Evolutionary conservation across 2,113 vertebrate species (phyloP).

Genomic region (Phylloscopus whistleri): DNA sequence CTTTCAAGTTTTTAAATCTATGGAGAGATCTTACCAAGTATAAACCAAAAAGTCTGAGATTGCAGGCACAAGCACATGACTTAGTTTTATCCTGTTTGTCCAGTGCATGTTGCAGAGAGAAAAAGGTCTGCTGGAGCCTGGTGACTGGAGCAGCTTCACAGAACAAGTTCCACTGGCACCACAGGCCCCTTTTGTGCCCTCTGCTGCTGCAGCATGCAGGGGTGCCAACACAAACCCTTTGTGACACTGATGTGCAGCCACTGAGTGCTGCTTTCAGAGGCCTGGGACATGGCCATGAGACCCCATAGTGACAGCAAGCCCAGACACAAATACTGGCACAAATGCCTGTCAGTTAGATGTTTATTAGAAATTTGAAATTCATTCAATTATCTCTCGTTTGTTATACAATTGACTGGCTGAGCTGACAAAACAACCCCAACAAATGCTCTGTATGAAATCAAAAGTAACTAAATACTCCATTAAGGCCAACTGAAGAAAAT

Average conservation of each 20-base stretch:
- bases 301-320: neutral
- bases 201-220: neutral
- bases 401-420: neutral
- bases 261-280: neutral
- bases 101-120: fast-evolving
- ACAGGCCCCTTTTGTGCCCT: fast-evolving
- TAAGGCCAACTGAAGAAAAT: neutral
- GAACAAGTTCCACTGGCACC: fast-evolving
- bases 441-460: neutral
- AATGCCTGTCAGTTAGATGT: neutral
- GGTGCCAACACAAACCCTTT: fast-evolving
- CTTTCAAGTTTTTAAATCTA: neutral
- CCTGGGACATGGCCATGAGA: neutral
- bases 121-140: neutral
- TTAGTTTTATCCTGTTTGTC: neutral
- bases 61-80: neutral
- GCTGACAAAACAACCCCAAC: neutral
- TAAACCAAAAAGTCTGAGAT: neutral
- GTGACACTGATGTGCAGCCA: fast-evolving
- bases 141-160: neutral
- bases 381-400: neutral
- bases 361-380: neutral
- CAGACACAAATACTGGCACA: neutral
- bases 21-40: neutral
- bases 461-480: neutral